A percentile compares a stretch with the other conserved stretches of the same genome.
These are phyloP conservation scores for Necrosyrtes monachus DNA, from an alignment of 2,797 vertebrate genomes.

Conservation along the genomic window DNA sequence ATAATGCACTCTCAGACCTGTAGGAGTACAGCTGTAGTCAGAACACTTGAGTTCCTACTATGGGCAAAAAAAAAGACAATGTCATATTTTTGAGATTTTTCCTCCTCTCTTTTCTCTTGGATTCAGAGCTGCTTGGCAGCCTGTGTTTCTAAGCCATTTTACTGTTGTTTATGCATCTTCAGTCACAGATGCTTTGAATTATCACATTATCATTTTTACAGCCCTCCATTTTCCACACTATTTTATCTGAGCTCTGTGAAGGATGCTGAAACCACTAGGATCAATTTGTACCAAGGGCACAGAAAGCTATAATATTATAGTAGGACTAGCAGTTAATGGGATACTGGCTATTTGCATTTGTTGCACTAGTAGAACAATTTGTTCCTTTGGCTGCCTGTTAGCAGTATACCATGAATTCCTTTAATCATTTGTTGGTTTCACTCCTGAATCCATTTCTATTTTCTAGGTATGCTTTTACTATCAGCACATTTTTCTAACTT, in stretches of 20 bases:
- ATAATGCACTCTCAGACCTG: neutral
- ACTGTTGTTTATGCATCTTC: conserved; percentile 16
- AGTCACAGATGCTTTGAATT: conserved; percentile 27
- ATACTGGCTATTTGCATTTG: neutral
- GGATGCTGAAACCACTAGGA: neutral
- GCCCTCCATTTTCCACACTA: neutral
- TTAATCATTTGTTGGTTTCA: neutral
- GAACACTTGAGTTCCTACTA: neutral
- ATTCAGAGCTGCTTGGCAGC: neutral
- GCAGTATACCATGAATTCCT: neutral
- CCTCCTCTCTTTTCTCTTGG: neutral
- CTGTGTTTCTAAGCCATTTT: neutral
- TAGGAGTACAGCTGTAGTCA: neutral
- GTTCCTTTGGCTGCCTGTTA: neutral
- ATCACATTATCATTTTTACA: neutral
- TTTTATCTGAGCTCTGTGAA: neutral
- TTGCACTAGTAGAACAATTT: neutral
- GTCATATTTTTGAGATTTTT: neutral
- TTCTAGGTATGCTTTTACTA: neutral
- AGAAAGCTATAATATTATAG: neutral
- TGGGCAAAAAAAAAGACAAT: neutral
- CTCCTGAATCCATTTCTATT: neutral
- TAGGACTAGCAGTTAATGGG: neutral
- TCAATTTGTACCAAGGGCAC: neutral
- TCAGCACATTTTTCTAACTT: neutral